Percentiles rank a stretch among this genome's conserved stretches.
phyloP scores from a whole-genome alignment of 2,113 vertebrate genomes.

The Nothobranchius kuhntae region DNA sequence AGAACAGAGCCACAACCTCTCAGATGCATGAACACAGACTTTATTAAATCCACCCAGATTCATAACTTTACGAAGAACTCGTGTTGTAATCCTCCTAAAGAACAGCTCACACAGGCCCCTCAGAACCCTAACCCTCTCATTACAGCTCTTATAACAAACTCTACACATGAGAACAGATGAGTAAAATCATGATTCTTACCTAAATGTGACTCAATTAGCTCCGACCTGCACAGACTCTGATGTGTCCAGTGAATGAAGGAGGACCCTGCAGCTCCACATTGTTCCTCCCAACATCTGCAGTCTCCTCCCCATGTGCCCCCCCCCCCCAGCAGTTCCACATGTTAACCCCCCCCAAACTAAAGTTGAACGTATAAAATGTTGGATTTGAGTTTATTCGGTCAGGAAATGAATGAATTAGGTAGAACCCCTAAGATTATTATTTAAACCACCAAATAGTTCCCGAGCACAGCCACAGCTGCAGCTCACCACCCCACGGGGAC shows the following conservation, averaged over 20 bases:
- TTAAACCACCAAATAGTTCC: too few species aligned
- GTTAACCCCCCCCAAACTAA: neutral
- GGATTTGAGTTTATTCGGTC: too few species aligned
- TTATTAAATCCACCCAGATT: too few species aligned
- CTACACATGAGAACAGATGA: neutral
- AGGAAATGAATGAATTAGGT: too few species aligned
- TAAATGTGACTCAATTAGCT: conserved; percentile 52
- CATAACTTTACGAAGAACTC: too few species aligned
- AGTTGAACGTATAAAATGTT: too few species aligned
- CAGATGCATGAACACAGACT: conserved; percentile 24
- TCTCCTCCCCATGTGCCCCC: conserved; percentile 61
- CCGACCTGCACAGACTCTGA: conserved; percentile 61
- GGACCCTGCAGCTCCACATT: conserved; percentile 65
- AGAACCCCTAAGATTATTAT: too few species aligned
- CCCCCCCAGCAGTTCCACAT: conserved; percentile 13
- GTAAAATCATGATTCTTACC: conserved; percentile 50
- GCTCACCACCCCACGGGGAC: too few species aligned
- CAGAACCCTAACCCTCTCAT: neutral
- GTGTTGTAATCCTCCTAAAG: too few species aligned
- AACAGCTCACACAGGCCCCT: too few species aligned
- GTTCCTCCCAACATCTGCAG: conserved; percentile 64
- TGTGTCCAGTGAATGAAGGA: conserved; percentile 62
- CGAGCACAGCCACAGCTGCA: too few species aligned
- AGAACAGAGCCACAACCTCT: conserved; percentile 63
- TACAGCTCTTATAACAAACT: neutral